These are phyloP conservation scores for Noctilio leporinus DNA, from an alignment of 2,113 vertebrate genomes.

Conservation along the genomic window DNA sequence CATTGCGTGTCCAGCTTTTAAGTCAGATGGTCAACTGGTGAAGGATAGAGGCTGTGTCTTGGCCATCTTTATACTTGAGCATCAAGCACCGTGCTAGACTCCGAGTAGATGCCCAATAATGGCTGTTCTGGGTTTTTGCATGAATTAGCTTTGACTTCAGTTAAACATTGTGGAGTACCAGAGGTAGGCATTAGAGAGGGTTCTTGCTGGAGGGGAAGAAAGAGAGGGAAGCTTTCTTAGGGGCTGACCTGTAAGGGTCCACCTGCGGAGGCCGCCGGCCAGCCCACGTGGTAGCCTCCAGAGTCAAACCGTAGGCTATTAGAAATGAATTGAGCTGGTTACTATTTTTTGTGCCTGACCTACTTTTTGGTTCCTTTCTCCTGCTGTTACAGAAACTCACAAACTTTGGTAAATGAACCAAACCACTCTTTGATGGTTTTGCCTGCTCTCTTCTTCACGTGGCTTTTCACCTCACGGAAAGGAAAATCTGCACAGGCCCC, in stretches of 20 bases:
- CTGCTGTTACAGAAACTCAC: conserved; percentile 10
- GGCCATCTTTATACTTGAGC: not conserved
- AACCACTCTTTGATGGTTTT: not conserved
- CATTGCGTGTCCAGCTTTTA: not conserved
- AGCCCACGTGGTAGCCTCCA: conserved; percentile 15
- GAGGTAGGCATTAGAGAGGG: not conserved
- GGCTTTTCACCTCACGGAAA: not conserved
- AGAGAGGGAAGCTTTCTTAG: not conserved
- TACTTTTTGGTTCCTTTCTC: conserved; percentile 38
- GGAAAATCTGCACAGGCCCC: not conserved
- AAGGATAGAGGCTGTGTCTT: not conserved
- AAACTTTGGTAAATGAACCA: conserved; percentile 43
- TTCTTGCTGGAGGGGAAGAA: not conserved
- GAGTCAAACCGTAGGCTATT: conserved; percentile 23
- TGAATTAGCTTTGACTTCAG: not conserved
- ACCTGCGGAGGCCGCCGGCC: not conserved
- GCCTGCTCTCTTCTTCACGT: not conserved
- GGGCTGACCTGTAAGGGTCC: not conserved
- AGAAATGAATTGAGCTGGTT: conserved; percentile 38
- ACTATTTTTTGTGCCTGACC: conserved; percentile 60
- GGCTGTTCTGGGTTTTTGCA: not conserved
- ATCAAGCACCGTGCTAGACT: not conserved
- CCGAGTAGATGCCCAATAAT: not conserved
- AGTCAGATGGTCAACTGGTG: not conserved
- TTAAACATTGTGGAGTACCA: not conserved